A percentile compares a stretch with the other conserved stretches of the same genome.
Evolutionary conservation across 2,888 invertebrate species (phyloP).

Genomic region (Ectemnius continuus): DNA sequence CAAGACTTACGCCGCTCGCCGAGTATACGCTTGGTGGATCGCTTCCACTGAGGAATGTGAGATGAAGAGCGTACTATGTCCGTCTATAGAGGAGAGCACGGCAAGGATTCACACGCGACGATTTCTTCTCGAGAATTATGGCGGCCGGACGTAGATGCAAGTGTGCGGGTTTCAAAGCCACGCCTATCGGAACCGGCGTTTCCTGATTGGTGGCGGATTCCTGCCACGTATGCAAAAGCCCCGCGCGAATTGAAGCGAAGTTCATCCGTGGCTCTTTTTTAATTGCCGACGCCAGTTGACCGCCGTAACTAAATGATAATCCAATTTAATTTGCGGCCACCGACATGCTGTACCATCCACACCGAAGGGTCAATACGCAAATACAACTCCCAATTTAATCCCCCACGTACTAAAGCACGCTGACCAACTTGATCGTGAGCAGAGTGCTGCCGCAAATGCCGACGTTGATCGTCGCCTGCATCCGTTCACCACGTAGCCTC

Average conservation of each 20-base stretch:
- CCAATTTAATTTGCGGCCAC: constrained; percentile 40
- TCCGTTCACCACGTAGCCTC: neutral
- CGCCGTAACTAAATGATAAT: constrained; percentile 37
- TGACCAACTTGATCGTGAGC: constrained; percentile 37
- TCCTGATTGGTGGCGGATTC: constrained; percentile 65
- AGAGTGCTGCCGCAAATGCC: neutral
- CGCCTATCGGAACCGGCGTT: constrained; percentile 69
- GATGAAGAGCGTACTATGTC: constrained; percentile 32
- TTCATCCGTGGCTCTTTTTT: constrained; percentile 33
- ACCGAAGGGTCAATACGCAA: constrained; percentile 26
- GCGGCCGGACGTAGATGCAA: constrained; percentile 66
- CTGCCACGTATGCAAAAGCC: constrained; percentile 73
- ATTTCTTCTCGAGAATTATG: constrained; percentile 68
- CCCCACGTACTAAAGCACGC: constrained; percentile 21
- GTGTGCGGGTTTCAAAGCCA: constrained; percentile 67
- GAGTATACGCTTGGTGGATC: constrained; percentile 25
- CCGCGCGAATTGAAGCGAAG: constrained; percentile 28
- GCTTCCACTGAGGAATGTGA: constrained; percentile 32
- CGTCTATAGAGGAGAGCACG: constrained; percentile 38
- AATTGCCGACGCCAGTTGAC: constrained; percentile 44
- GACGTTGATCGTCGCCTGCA: too few relatives aligned
- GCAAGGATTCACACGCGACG: constrained; percentile 60
- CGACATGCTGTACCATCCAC: constrained; percentile 14
- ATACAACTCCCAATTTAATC: neutral
- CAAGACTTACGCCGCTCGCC: constrained; percentile 34